Evolutionary conservation across 2,888 invertebrate species (phyloP), one percentile per base, ranked within the genome.

Genomic region (Plemyria rubiginata): DNA sequence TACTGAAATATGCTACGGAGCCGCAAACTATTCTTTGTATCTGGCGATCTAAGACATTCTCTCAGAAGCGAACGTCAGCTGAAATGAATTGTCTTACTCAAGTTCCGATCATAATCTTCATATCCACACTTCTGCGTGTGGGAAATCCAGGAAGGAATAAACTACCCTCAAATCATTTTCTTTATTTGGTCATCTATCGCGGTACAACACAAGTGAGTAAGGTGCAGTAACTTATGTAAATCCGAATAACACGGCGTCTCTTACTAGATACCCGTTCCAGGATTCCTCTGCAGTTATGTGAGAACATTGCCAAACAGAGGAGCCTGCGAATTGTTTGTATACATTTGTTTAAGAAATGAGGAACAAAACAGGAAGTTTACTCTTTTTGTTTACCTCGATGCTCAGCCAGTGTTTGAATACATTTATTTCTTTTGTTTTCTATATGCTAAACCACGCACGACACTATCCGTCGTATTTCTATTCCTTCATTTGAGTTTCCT

Each of bases 281-380:
- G 86, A 88, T 86, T 85, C 85, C 82, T 78, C 80, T 72, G 72
- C 78, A 79, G 78, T 84, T 79, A 87, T 87, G 87, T 85, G 85
- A 87, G 86, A 86, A 86, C 84, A 84, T 84, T 77, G 78, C 81
- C 81, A 82, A 85, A 84, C 84, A 82, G 80, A 79, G 80, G 74
- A 80, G 77, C 78, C 78, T 76, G 78, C 73, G 84, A 82, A 88
- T 86, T 84, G 84, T 88, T 86, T 81, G 86, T 85, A 86, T 86
- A 87, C 79, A 88, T 89, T 88, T 87, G 87, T 86, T 80, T 87
- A 85, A 85, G 85, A 85, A 88, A 88, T 88, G 85, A 88, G 86
- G 67, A 77, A 73, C 74, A 79, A 77, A 82, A 81, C 78, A 81
- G 81, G 81, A 86, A 86, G 76, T 76, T 79, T 77, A 74, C 76